Evolutionary conservation across 2,797 vertebrate species (phyloP), one percentile per base, ranked within the genome.

Genomic region (Alectoris magna): DNA sequence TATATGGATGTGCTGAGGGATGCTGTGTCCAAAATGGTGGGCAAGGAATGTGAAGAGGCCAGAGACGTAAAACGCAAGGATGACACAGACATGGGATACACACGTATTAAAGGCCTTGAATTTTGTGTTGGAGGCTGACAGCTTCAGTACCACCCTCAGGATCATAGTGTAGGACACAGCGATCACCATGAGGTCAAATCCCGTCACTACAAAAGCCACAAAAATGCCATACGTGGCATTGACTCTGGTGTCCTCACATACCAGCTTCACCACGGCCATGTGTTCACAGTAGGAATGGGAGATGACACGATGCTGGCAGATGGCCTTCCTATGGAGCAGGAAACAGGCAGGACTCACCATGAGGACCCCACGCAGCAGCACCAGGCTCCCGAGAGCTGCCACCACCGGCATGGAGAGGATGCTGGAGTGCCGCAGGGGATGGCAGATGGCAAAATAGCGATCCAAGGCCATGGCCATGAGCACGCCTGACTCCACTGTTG

Each of bases 41-140:
- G 39, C 56, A 10, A 97, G 31, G 53, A 75, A 82, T 0, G 70
- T 93, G 90, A 97, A 95, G 44, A 97, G 64, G 11, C 22, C 87
- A 7, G 88, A 87, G 31, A 49, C 76, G 11, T 95, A 92, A 39
- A 97, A 53, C 1, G 14, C 5, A 10, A 53, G 51, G 26, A 53
- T 17, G 27, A 53, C 51, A 29, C 51, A 53, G 55, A 97, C 18
- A 7, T 97, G 97, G n/a, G 96, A 96, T 3, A 72, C 76, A 69
- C 97, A 98, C 4, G 97, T 98, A 69, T 96, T 89, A 75, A 98
- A 87, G 8, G 97, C 96, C 15, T 95, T 94, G 41, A 83, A 90
- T 34, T 70, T 94, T 8, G 97, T 56, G 2, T 59, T 60, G 15
- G 58, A 43, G 77, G 90, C 96, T 7, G 90, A 95, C 34, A 95